Base-by-base conservation (phyloP, 1,140 invertebrate species). In the Chlorops oryzae region DNA sequence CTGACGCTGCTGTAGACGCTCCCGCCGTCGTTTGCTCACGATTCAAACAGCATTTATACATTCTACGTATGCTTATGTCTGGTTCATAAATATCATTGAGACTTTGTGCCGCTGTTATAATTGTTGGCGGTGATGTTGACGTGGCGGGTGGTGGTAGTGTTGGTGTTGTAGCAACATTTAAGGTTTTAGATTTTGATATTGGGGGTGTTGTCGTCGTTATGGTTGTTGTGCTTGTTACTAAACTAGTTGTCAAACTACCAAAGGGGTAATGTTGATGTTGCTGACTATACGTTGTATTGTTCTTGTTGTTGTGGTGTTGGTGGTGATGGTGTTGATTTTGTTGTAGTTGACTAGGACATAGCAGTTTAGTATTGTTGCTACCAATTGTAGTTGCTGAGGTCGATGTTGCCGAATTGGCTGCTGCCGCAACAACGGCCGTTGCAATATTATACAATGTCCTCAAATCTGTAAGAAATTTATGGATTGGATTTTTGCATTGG, bases 381-480 rank as follows among this genome's bases (percentile, higher is more conserved):
- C n/a, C n/a, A n/a, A n/a, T 39, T 39, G 37, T 6, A 5, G 27
- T n/a, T 32, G 28, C 28, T 25, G 28, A 10, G 27, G 45, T 24
- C 34, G 42, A 5, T 41, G 44, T 5, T 41, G 35, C 27, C 20
- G 15, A 21, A 9, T 43, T 27, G 5, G 47, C 42, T 3, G 46
- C 65, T 24, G 62, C 65, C 46, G 66, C 61, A 18, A 57, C 62
- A 50, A 63, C 53, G 20, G 43, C 45, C 48, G 66, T 62, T 39
- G 67, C 65, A 57, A 70, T 64, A 67, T 64, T 70, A 61, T 68
- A 70, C 55, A 70, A 55, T 57, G 67, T 70, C 67, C 67, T 58
- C 58, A 70, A 65, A 70, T 70, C 67, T 70, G 67, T 59, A 70
- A 66, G 55, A 69, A 70, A 70, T 59, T 58, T 60, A 60, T 39